phyloP scores from a whole-genome alignment of 2,113 vertebrate species.

The Gallinago media region DNA sequence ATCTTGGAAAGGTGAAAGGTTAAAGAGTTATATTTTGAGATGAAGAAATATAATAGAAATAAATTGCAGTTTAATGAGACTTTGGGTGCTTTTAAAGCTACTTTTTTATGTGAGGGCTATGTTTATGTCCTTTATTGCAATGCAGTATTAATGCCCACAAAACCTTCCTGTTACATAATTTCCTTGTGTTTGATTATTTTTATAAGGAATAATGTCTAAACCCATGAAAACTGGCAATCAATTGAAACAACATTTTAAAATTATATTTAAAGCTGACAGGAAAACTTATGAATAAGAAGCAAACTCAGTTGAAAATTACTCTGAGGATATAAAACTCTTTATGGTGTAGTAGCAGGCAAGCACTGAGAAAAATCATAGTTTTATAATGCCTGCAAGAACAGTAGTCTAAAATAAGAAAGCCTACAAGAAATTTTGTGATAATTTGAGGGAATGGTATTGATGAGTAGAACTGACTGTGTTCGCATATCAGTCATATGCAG shows the following conservation, averaged over 20 bases:
- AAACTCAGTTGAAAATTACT: neutral
- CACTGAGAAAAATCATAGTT: neutral
- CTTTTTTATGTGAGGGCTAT: neutral
- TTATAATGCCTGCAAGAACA: neutral
- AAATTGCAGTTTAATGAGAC: neutral
- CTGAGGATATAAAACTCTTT: neutral
- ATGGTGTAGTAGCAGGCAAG: neutral
- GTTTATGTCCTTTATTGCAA: neutral
- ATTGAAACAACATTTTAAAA: neutral
- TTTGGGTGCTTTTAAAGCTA: neutral
- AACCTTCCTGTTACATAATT: neutral
- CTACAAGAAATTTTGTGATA: neutral
- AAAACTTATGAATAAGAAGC: neutral
- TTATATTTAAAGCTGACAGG: neutral
- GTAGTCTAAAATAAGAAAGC: neutral
- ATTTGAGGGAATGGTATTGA: neutral
- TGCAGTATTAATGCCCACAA: neutral
- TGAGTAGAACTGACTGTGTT: neutral
- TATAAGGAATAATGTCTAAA: neutral
- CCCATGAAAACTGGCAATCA: neutral
- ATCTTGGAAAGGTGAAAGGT: constrained; percentile 23
- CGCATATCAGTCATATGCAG: neutral
- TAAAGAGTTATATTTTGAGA: neutral
- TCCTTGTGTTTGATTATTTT: neutral
- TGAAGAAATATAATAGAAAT: neutral